Evolutionary conservation across 2,888 invertebrate genomes (phyloP), one percentile per base, ranked within the genome.

Genomic region (Hoplodrina ambigua): DNA sequence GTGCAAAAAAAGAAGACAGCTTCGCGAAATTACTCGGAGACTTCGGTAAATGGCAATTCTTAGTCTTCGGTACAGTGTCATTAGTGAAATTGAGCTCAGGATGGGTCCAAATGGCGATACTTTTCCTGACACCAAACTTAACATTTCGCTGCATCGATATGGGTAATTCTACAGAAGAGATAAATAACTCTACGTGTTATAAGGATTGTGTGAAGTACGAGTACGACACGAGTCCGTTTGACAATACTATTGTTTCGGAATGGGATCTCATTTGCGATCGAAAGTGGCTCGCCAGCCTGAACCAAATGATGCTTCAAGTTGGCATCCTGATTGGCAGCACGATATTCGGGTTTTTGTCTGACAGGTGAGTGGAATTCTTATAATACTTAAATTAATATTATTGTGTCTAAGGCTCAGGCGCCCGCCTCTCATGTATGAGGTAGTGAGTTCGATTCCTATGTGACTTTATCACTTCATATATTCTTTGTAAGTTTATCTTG

Each of bases 31-130:
- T 95, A 2, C 83, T 95, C 0, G 95, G 95, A 0, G 91, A 94
- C 19, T 93, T 98, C 57, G 97, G 98, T 5, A 95, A 92, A 84
- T 98, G 98, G 97, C 98, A 98, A 83, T 92, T 97, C 2, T 91
- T 97, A 84, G 94, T 98, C 1, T 97, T 97, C 66, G 86, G 96
- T 0, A 94, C 97, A 0, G 96, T 98, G n/a, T 97, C 97, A 30
- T 87, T 97, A 7, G 96, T 97, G 60, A 98, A 98, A 90, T 96
- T 98, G 70, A 97, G 98, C 0, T 97, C 97, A 0, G 98, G 97
- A 8, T 98, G 98, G 97, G 97, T 98, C 63, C 98, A 98, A 82
- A 94, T 98, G 87, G 97, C 97, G 0, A 97, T 98, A 60, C 96
- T 98, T 1, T 98, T 98, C 81, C 92, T 98, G 64, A 97, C 97